Evolutionary conservation across 2,888 invertebrate genomes (phyloP), one percentile per base, ranked within the genome.

Genomic region (Chromoteleia sp.): DNA sequence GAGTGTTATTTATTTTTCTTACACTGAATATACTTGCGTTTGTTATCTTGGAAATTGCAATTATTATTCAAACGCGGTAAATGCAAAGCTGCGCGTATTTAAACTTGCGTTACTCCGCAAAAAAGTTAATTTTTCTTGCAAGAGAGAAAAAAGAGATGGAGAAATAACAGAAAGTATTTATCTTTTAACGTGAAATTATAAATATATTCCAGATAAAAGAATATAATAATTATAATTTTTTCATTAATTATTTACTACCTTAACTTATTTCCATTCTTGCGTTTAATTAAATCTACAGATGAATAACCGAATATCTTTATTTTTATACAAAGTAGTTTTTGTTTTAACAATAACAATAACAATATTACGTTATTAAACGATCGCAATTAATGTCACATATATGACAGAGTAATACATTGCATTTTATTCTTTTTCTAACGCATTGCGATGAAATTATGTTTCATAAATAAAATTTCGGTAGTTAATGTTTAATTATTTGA

Each of bases 61-160:
- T 75, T 75, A 75, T 58, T 75, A 75, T 75, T 75, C 74, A 75
- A 65, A 75, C 36, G 41, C 45, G 54, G 74, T 75, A 65, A 75
- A 73, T 43, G 63, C 73, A 33, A 45, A 50, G 73, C 33, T 45
- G 61, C 54, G 39, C 52, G 63, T 74, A 74, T 74, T 74, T 74
- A 74, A 73, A 63, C 25, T 54, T 63, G 63, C 74, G 25, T 74
- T 73, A 63, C 17, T 54, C 29, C 29, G 33, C 19, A 56, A 74
- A 71, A 74, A 74, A 25, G 41, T 73, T 61, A 52, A 59, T 61
- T 73, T 73, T 52, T 50, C 45, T 70, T 67, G 25, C 29, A 52
- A 41, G n/a, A 10, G 30, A 70, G 8, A 8, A 56, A 70, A 54
- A 50, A 54, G 67, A 29, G 7, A 52, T 14, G 67, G 29, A 5